Evolutionary conservation across 2,113 vertebrate genomes (phyloP).

Genomic region (Apodemus sylvaticus): DNA sequence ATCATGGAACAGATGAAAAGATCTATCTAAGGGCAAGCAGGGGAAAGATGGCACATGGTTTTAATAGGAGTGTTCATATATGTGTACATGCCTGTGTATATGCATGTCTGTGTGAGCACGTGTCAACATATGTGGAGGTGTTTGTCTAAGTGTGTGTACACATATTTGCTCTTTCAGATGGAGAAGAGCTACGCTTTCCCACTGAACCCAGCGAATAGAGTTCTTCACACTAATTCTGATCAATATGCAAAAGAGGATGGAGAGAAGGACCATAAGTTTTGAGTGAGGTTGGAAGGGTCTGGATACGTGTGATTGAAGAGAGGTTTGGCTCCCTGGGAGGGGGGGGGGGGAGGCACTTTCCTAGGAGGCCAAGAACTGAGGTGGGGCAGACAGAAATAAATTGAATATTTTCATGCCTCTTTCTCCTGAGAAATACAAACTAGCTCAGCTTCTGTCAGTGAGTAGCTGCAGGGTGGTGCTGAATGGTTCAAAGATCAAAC

Average conservation of each 20-base stretch:
- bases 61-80: neutral
- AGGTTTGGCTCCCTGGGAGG: neutral
- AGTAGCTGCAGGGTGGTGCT: fast-evolving
- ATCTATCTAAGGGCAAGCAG: neutral
- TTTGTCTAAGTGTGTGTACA: neutral
- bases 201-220: neutral
- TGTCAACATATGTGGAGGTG: neutral
- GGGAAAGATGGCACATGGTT: neutral
- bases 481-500: neutral
- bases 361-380: neutral
- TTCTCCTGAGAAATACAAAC: neutral
- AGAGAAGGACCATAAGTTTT: neutral
- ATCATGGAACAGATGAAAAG: neutral
- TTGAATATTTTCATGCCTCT: neutral
- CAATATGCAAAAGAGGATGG: neutral
- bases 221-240: neutral
- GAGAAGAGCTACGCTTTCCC: neutral
- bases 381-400: neutral
- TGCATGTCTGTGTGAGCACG: neutral
- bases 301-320: neutral
- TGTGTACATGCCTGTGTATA: neutral
- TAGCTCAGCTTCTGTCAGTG: neutral
- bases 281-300: neutral
- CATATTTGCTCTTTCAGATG: neutral
- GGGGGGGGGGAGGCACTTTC: neutral